Percentiles rank a stretch among this genome's conserved stretches.
Evolutionary conservation across 2,888 invertebrate genomes (phyloP).

Genomic region (Mythimna pallens): DNA sequence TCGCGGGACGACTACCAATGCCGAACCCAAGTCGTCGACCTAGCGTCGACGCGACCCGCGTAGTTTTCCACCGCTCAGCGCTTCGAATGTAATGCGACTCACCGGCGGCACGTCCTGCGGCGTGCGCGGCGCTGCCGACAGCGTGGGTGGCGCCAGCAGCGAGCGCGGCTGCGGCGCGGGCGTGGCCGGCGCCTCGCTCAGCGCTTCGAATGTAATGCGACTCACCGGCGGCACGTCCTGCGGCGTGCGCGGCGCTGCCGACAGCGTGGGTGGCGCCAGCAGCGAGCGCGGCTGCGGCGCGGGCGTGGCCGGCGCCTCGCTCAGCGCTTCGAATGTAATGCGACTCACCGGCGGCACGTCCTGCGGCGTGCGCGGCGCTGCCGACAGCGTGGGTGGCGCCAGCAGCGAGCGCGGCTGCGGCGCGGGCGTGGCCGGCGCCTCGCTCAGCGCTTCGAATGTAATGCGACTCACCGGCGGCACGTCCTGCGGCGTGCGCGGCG

Average conservation of each 20-base stretch:
- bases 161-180: slow-evolving; percentile 72
- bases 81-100: slow-evolving; percentile 77
- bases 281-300: slow-evolving; percentile 76
- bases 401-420: slow-evolving; percentile 78
- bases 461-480: slow-evolving; percentile 92
- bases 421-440: slow-evolving; percentile 62
- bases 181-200: slow-evolving; percentile 11
- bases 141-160: slow-evolving; percentile 84
- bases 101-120: slow-evolving; percentile 63
- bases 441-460: background rate
- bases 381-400: slow-evolving; percentile 78
- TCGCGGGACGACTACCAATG: no score
- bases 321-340: slow-evolving; percentile 71
- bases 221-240: no score
- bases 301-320: slow-evolving; percentile 26
- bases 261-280: slow-evolving; percentile 82
- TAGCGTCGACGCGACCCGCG: no score
- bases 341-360: slow-evolving; percentile 92
- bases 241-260: slow-evolving; percentile 91
- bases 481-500: slow-evolving; percentile 93
- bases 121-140: slow-evolving; percentile 91
- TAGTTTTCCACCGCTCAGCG: no score
- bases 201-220: slow-evolving; percentile 77
- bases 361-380: slow-evolving; percentile 92
- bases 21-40: no score